Base-by-base conservation (phyloP, 2,888 invertebrate species). In the Incurvaria masculella region DNA sequence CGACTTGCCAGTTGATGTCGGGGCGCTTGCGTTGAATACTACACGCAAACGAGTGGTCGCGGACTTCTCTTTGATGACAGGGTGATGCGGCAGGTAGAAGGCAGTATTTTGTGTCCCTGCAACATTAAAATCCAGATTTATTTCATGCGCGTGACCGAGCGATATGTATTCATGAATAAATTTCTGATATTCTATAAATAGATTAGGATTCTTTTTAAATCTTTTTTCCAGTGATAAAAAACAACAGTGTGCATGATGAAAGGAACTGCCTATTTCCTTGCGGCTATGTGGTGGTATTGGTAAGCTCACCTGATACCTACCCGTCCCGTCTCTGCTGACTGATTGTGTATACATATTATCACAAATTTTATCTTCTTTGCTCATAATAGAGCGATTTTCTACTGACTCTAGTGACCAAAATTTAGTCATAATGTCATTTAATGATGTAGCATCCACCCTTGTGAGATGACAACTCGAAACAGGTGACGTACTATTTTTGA, bases 21-120 rank as follows among this genome's bases (percentile, higher is more conserved):
- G 49, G 4, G 54, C 54, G 0, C 56, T 55, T 1, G 52, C 57
- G 42, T 56, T 53, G 42, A 57, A 59, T 0, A 60, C 56, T 1
- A 59, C 56, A 1, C 57, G 44, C 1, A 58, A 23, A 11, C 55
- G 53, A 1, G 57, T 57, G 0, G 56, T 53, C 16, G 56, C 55
- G 20, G 52, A 52, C 8, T 40, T n/a, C 21, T 52, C 47, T 2
- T 50, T 48, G 1, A 56, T 33, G 1, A 57, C 56, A 2, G 50
- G 51, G 21, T 57, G 57, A 51, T 57, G 57, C 5, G 56, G 53
- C 11, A 57, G 14, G 41, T 51, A 56, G 38, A 49, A 52, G 8
- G 52, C 51, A 21, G 44, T 26, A 33, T 48, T 6, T 2, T 41
- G 21, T 52, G 50, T 14, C 51, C 21, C 33, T 43, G 33, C 8